phyloP scores from a whole-genome alignment of 2,797 vertebrate species.

The Dallia pectoralis region DNA sequence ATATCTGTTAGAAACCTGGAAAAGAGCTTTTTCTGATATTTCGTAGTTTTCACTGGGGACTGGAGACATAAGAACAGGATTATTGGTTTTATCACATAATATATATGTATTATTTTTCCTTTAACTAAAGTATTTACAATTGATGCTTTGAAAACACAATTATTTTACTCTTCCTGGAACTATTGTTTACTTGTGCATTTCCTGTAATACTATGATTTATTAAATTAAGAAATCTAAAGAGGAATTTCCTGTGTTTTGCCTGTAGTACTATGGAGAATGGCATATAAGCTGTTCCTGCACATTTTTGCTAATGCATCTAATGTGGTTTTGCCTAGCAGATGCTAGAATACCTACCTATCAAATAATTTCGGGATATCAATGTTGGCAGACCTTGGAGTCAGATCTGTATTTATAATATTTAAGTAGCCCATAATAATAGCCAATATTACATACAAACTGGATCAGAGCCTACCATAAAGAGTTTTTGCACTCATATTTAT shows the following conservation, averaged over 20 bases:
- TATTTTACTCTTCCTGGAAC: neutral
- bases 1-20: constrained; percentile 77
- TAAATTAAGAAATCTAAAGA: neutral
- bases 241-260: neutral
- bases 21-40: constrained; percentile 66
- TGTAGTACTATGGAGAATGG: neutral
- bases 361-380: neutral
- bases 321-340: neutral
- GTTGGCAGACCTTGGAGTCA: neutral
- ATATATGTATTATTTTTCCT: neutral
- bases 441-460: neutral
- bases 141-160: neutral
- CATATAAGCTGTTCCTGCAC: neutral
- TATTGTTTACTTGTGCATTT: neutral
- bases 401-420: neutral
- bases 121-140: neutral
- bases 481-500: neutral
- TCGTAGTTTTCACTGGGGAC: neutral
- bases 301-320: neutral
- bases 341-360: neutral
- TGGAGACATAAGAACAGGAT: constrained; percentile 11
- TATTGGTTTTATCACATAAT: neutral
- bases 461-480: neutral
- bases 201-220: neutral
- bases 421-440: neutral